Base-by-base conservation (phyloP, 1,140 invertebrate species). In the Druon quercuslanigerum region DNA sequence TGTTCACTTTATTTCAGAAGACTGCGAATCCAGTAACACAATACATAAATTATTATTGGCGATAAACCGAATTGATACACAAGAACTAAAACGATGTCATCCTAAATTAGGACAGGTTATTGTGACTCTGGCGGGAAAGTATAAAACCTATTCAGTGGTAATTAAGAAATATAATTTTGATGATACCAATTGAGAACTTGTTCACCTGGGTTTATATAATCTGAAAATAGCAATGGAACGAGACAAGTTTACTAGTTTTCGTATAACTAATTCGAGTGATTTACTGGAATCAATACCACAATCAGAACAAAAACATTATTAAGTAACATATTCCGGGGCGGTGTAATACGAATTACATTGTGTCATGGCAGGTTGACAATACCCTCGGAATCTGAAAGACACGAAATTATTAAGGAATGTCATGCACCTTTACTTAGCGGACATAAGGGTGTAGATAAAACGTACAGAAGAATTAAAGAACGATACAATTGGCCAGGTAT, bases 401-500 rank as follows among this genome's bases (percentile, higher is more conserved):
- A n/a, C n/a, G n/a, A n/a, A n/a, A n/a, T n/a, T n/a, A 20, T 20
- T 0, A 14, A 75, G 14, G 57, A 77, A 79, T 40, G 19, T 46
- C 77, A 83, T 51, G 72, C 14, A 2, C 73, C 6, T 19, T 73
- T 12, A 79, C 78, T n/a, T n/a, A n/a, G n/a, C 0, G 78, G 76
- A 0, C 84, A 85, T 60, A 75, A 71, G 16, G 84, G 84, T 2
- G 71, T 79, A 3, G 51, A 17, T 8, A 79, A 81, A 72, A 77
- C 75, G 2, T 33, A 33, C 5, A 0, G 25, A 0, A 2, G 25
- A 5, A 33, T 33, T 4, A 33, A 4, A 33, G 17, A 75, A 17
- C 20, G 50, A 2, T 84, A 82, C 40, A 71, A 46, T 46, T 85
- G 78, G 82, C 71, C 75, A 50, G 73, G 20, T 0, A 78, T 85